phyloP scores from a whole-genome alignment of 2,888 invertebrate species.

The Microctonus brassicae region DNA sequence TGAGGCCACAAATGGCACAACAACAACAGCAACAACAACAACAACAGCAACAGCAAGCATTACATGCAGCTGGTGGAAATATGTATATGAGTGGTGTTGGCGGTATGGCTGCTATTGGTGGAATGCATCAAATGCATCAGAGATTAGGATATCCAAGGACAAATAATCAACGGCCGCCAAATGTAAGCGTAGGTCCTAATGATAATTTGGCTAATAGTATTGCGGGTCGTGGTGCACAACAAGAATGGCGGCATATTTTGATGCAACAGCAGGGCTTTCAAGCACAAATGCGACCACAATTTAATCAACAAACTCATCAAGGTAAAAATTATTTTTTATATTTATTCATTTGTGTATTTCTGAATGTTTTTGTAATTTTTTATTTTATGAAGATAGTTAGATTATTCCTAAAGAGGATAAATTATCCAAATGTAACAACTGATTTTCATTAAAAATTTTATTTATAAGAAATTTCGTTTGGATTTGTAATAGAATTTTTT shows the following conservation, averaged over 20 bases:
- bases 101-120: constrained; percentile 67
- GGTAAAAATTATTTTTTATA: constrained; percentile 51
- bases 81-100: constrained; percentile 67
- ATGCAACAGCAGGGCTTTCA: constrained; percentile 73
- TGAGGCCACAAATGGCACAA: constrained; percentile 75
- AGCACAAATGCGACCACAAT: constrained; percentile 71
- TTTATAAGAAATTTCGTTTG: no score
- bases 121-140: constrained; percentile 69
- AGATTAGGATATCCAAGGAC: constrained; percentile 69
- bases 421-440: no score
- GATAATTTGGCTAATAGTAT: constrained; percentile 72
- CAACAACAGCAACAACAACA: constrained; percentile 75
- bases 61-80: constrained; percentile 66
- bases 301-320: constrained; percentile 71
- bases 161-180: constrained; percentile 73
- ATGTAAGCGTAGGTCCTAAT: constrained; percentile 74
- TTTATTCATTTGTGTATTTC: background rate
- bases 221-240: constrained; percentile 69
- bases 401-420: no score
- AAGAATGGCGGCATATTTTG: constrained; percentile 77
- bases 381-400: no score
- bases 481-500: background rate
- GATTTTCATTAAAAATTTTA: no score
- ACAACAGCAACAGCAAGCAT: constrained; percentile 73
- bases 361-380: background rate